Base-by-base conservation (phyloP, 2,113 vertebrate genomes). In the Hucho hucho region DNA sequence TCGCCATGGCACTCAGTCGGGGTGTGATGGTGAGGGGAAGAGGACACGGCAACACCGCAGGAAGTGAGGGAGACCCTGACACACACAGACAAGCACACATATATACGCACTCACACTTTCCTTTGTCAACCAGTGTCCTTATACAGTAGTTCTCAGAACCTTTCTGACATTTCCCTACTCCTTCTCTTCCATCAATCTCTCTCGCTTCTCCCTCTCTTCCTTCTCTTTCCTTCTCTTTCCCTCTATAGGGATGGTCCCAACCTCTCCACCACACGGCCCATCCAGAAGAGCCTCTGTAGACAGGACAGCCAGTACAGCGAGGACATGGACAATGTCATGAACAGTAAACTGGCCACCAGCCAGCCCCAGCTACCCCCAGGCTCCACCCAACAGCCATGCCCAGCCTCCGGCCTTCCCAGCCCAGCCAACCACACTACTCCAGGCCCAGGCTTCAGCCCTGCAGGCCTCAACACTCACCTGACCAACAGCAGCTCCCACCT, bases 201-300 rank as follows among this genome's bases (percentile, higher is more conserved):
- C 22, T 22, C 9, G 22, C 20, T 20, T 24, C 20, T 37, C n/a
- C 1, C 47, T 12, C 14, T 69, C 18, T 22, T 7, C 47, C n/a
- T n/a, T n/a, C n/a, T n/a, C n/a, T n/a, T n/a, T n/a, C n/a, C 29
- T 6, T 65, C 14, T 28, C 6, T 22, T 79, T 12, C 47, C 20
- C 74, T 4, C 64, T 49, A 56, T 53, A 95, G 94, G 87, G 94
- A 95, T 0, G 92, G 93, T 49, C 96, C 94, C 22, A 95, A 93
- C 86, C 93, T 97, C 61, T 98, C 96, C 1, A 98, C 96, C 75
- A 97, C 95, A 0, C 90, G 96, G 59, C 96, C 96, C 5, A 96
- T 97, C 84, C 96, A 97, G 79, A 95, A 96, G 85, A 95, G 85
- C 86, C 85, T 95, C 75, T 92, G 94, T 64, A 92, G 95, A 65